A percentile compares a stretch with the other conserved stretches of the same genome.
Evolutionary conservation across 2,888 invertebrate genomes (phyloP).

Genomic region (Drosophila merina): DNA sequence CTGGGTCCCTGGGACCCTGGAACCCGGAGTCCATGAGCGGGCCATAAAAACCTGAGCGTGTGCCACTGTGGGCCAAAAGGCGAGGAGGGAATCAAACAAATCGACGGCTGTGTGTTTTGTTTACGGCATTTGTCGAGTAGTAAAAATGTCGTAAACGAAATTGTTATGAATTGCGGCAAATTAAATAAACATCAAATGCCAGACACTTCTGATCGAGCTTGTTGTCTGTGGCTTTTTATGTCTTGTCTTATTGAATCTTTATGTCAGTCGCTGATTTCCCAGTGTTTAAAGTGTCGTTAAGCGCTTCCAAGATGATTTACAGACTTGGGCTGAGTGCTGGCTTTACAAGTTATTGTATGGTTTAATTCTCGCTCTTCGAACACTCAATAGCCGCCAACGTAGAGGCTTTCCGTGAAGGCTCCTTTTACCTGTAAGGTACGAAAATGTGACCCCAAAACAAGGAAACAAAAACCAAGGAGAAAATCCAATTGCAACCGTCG

Average conservation of each 20-base stretch:
- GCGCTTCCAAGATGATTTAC: slow-evolving; percentile 22
- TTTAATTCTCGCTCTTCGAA: slow-evolving; percentile 7
- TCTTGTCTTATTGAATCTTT: slow-evolving; percentile 55
- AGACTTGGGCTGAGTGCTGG: slow-evolving; percentile 3
- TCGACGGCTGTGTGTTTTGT: slow-evolving; percentile 59
- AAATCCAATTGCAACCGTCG: slow-evolving; percentile 73
- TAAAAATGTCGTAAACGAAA: slow-evolving; percentile 80
- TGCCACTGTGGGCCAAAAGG: slow-evolving; percentile 19
- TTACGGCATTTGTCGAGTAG: slow-evolving; percentile 66
- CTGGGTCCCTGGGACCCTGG: not conserved
- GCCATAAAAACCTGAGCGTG: slow-evolving; percentile 52
- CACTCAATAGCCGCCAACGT: slow-evolving; percentile 60
- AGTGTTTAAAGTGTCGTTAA: slow-evolving; percentile 76
- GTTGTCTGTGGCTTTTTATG: slow-evolving; percentile 39
- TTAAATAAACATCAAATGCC: slow-evolving; percentile 78
- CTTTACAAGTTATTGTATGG: slow-evolving; percentile 2
- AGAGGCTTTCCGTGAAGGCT: slow-evolving; percentile 45
- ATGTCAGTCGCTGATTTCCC: slow-evolving; percentile 33
- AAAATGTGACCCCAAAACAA: slow-evolving; percentile 68
- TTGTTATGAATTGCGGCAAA: slow-evolving; percentile 79
- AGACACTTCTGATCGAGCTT: slow-evolving; percentile 48
- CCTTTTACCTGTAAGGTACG: slow-evolving; percentile 60
- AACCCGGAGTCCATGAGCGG: slow-evolving; percentile 1
- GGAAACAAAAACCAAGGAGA: slow-evolving; percentile 45
- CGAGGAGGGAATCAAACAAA: slow-evolving; percentile 55